Evolutionary conservation across 2,888 invertebrate species (phyloP).

Genomic region (Sceliomorpha sp.): DNA sequence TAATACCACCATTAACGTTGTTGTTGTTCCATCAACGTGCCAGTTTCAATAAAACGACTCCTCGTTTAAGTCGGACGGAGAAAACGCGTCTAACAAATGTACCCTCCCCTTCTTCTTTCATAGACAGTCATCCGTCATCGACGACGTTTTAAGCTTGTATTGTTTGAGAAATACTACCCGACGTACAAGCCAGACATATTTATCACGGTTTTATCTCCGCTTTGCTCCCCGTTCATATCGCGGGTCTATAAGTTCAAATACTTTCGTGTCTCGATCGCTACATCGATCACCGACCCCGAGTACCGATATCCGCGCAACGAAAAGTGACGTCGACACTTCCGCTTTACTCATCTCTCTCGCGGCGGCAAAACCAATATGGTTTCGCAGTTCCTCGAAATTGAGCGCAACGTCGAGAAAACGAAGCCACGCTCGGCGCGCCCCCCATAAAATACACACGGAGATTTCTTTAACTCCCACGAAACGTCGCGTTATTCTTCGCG

Average conservation of each 20-base stretch:
- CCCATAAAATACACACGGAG: conserved; percentile 39
- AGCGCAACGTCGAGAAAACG: conserved; percentile 44
- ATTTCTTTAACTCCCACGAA: conserved; percentile 23
- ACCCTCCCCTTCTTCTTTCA: too few species aligned
- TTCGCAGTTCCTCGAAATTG: conserved; percentile 41
- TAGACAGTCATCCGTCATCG: conserved; percentile 5
- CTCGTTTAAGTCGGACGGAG: too few species aligned
- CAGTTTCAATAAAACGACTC: too few species aligned
- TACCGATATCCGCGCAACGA: conserved; percentile 2
- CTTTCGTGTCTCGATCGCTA: conserved; percentile 21
- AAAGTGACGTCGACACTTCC: conserved; percentile 41
- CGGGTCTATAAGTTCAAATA: conserved; percentile 30
- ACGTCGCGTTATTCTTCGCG: conserved; percentile 46
- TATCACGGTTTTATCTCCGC: conserved; percentile 28
- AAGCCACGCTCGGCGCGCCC: conserved; percentile 32
- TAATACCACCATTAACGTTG: too few species aligned
- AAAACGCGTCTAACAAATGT: too few species aligned
- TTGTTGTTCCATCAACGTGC: too few species aligned
- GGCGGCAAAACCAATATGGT: conserved; percentile 43
- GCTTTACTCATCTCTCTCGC: conserved; percentile 19
- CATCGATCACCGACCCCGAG: conserved; percentile 8
- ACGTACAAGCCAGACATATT: conserved; percentile 28
- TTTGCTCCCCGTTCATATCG: conserved; percentile 25
- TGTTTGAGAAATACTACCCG: conserved; percentile 22
- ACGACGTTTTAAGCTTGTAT: conserved; percentile 3